A percentile compares a stretch with the other conserved stretches of the same genome.
These are phyloP conservation scores for Acrocephalus kingi DNA, from an alignment of 2,113 vertebrate species.

Conservation along the genomic window DNA sequence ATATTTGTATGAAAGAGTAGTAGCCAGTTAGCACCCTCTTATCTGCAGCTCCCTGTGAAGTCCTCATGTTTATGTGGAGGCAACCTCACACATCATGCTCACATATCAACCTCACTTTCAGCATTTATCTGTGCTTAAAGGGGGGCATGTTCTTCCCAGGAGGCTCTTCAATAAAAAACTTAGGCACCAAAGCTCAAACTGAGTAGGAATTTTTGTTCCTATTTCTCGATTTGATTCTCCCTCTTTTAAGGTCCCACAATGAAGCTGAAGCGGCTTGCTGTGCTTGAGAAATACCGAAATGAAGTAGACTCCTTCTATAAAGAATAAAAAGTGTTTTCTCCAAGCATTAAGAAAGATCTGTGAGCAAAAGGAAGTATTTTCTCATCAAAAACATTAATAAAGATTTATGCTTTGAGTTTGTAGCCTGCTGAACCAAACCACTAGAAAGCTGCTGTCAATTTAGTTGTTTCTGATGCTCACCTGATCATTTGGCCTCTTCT, in stretches of 20 bases:
- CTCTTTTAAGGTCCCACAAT: slow-evolving; percentile 83
- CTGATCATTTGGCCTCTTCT: background rate
- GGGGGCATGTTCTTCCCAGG: background rate
- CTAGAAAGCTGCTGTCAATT: background rate
- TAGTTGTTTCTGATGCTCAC: background rate
- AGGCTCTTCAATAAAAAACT: background rate
- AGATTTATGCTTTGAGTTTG: background rate
- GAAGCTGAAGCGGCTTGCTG: slow-evolving; percentile 81
- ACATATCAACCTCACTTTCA: background rate
- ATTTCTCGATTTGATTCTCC: background rate
- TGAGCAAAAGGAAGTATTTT: slow-evolving; percentile 8
- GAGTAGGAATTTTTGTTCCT: background rate
- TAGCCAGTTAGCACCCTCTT: background rate
- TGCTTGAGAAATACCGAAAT: slow-evolving; percentile 80
- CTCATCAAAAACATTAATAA: background rate
- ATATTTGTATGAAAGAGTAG: background rate
- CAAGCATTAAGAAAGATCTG: background rate
- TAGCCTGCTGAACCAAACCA: background rate
- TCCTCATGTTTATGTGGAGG: background rate
- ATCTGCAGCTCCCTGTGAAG: background rate
- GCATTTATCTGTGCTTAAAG: background rate
- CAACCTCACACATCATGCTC: background rate
- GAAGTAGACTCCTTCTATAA: slow-evolving; percentile 80
- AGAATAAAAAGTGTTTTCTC: slow-evolving; percentile 9
- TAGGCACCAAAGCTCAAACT: background rate